Percentiles rank a stretch among this genome's conserved stretches.
Evolutionary conservation across 2,888 invertebrate genomes (phyloP).

Genomic region (Hanleya hanleyi): DNA sequence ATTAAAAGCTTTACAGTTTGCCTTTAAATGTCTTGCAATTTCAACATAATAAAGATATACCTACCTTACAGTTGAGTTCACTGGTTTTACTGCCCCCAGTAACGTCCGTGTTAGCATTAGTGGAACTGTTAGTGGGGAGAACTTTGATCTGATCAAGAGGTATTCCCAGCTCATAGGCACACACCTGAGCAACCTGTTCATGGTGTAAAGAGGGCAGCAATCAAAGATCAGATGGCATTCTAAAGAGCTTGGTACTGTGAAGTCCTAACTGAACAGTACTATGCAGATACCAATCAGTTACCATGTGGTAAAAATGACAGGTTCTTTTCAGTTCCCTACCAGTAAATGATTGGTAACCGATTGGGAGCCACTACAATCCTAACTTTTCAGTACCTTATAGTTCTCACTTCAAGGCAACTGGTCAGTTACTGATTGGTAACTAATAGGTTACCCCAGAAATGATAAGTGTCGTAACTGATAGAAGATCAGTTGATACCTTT

Average conservation of each 20-base stretch:
- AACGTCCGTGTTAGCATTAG: slow-evolving; percentile 77
- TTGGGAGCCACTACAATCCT: too few species aligned
- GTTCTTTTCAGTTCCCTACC: too few species aligned
- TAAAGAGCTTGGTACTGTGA: neutral
- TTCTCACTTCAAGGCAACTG: too few species aligned
- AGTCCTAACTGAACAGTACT: neutral
- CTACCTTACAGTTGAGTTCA: slow-evolving; percentile 76
- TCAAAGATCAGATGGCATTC: neutral
- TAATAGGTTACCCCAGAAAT: too few species aligned
- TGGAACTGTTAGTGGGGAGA: slow-evolving; percentile 79
- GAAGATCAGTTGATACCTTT: too few species aligned
- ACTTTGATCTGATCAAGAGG: slow-evolving; percentile 80
- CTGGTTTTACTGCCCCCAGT: slow-evolving; percentile 79
- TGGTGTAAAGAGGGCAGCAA: neutral
- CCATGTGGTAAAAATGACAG: too few species aligned
- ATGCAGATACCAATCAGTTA: neutral
- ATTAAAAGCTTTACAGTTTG: neutral
- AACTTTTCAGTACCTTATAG: too few species aligned
- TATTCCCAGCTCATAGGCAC: slow-evolving; percentile 81
- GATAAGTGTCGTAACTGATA: too few species aligned
- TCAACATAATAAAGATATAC: neutral
- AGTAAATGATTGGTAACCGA: too few species aligned
- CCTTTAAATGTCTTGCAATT: neutral
- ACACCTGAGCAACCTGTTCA: slow-evolving; percentile 74
- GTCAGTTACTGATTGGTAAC: too few species aligned